Percentiles rank a stretch among this genome's conserved stretches.
phyloP scores from a whole-genome alignment of 2,888 invertebrate genomes.

The Ligdia adustata region DNA sequence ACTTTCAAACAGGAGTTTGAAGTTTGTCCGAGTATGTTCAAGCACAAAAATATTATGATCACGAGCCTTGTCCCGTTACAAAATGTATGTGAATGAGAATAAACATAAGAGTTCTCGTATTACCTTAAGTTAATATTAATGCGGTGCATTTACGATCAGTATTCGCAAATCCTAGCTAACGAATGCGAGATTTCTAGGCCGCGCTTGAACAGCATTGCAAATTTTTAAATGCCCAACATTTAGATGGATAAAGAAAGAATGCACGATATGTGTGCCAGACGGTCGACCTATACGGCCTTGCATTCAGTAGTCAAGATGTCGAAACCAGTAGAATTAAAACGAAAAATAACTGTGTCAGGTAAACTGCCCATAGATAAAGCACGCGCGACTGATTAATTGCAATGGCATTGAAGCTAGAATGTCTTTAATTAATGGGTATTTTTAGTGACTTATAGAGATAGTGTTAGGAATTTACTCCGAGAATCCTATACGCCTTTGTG shows the following conservation, averaged over 20 bases:
- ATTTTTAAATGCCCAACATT: conserved; percentile 52
- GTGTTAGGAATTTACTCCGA: background rate
- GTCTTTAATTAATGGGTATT: too few relatives aligned
- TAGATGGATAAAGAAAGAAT: conserved; percentile 42
- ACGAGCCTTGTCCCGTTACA: too few relatives aligned
- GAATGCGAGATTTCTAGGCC: conserved; percentile 65
- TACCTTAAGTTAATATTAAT: background rate
- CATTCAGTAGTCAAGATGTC: conserved; percentile 34
- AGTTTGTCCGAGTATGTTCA: too few relatives aligned
- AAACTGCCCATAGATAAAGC: conserved; percentile 36
- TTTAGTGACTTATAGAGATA: background rate
- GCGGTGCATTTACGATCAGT: conserved; percentile 31
- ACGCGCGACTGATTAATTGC: conserved; percentile 26
- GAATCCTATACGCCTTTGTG: background rate
- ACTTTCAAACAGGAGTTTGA: too few relatives aligned
- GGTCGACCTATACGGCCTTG: conserved; percentile 41
- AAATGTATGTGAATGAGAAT: too few relatives aligned
- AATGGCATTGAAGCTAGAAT: conserved; percentile 8
- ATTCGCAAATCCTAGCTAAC: conserved; percentile 42
- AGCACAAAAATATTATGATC: too few relatives aligned
- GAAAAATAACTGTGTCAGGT: conserved; percentile 29
- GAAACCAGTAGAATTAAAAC: conserved; percentile 35
- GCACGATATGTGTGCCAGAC: conserved; percentile 43
- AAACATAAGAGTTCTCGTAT: too few relatives aligned
- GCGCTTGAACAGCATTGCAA: conserved; percentile 60